Evolutionary conservation across 1,140 invertebrate species (phyloP).

Genomic region (Drosophila pallidifrons): DNA sequence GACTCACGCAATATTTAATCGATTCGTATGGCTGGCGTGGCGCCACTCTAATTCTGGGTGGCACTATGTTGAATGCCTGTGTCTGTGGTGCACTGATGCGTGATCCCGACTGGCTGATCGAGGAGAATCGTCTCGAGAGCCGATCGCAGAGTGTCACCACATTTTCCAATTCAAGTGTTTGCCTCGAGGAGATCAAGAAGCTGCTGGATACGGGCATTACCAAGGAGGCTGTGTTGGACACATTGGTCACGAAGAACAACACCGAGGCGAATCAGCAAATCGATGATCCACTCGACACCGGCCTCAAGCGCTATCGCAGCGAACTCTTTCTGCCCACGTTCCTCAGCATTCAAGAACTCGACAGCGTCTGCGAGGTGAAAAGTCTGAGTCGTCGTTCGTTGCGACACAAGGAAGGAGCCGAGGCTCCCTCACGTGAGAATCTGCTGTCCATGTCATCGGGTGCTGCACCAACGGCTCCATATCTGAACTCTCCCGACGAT

Average conservation of each 20-base stretch:
- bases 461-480: constrained; percentile 56
- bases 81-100: constrained; percentile 95
- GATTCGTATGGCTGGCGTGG: constrained; percentile 94
- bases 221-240: constrained; percentile 89
- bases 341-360: constrained; percentile 71
- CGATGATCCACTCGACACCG: constrained; percentile 67
- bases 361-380: constrained; percentile 75
- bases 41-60: constrained; percentile 92
- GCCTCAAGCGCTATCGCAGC: constrained; percentile 80
- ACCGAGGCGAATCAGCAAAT: constrained; percentile 84
- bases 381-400: constrained; percentile 75
- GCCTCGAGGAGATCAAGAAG: constrained; percentile 88
- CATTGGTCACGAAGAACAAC: constrained; percentile 86
- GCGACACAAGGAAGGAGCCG: constrained; percentile 71
- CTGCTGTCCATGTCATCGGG: constrained; percentile 77
- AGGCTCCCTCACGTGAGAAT: constrained; percentile 77
- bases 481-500: constrained; percentile 70
- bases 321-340: constrained; percentile 82
- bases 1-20: constrained; percentile 92
- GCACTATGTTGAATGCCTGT: constrained; percentile 94
- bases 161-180: constrained; percentile 84
- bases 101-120: constrained; percentile 92
- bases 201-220: constrained; percentile 88
- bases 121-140: constrained; percentile 86
- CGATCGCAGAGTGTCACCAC: constrained; percentile 84